These are phyloP conservation scores for Drosophila simulans DNA, from an alignment of 1,140 invertebrate genomes.

Conservation along the genomic window DNA sequence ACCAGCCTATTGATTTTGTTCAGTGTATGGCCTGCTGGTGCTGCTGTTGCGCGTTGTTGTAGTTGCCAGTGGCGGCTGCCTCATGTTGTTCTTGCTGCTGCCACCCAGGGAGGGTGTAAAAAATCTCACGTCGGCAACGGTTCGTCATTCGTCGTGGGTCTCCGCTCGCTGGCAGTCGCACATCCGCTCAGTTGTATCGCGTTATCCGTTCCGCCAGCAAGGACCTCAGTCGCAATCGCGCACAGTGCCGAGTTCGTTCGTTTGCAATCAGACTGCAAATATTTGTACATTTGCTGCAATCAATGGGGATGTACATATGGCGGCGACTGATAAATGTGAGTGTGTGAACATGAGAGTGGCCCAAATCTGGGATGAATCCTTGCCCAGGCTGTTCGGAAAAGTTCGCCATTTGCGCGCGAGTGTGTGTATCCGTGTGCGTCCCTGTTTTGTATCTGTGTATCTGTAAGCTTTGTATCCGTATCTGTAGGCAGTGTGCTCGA, in stretches of 20 bases:
- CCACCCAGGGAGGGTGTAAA: conserved; percentile 30
- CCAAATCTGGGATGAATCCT: conserved; percentile 23
- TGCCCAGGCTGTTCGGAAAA: conserved; percentile 27
- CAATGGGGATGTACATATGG: conserved; percentile 44
- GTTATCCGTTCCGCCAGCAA: conserved; percentile 28
- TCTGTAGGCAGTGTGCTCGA: conserved; percentile 36
- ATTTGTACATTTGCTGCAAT: conserved; percentile 61
- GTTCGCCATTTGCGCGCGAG: conserved; percentile 25
- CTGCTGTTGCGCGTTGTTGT: neutral
- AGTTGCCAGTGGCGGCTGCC: neutral
- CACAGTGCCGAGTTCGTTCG: conserved; percentile 7
- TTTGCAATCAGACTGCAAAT: conserved; percentile 25
- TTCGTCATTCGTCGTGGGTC: conserved; percentile 28
- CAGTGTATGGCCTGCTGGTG: neutral
- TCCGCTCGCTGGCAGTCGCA: conserved; percentile 23
- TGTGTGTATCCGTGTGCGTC: conserved; percentile 12
- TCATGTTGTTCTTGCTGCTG: conserved; percentile 10
- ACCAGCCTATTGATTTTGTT: neutral
- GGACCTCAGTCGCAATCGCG: conserved; percentile 20
- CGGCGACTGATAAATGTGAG: conserved; percentile 40
- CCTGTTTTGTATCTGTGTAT: conserved; percentile 3
- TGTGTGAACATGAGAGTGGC: conserved; percentile 42
- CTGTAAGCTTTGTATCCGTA: neutral
- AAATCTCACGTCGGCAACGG: conserved; percentile 29
- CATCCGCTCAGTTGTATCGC: conserved; percentile 11